A percentile compares a stretch with the other conserved stretches of the same genome.
These are phyloP conservation scores for Cynopterus brachyotis DNA, from an alignment of 2,113 vertebrate genomes.

Conservation along the genomic window DNA sequence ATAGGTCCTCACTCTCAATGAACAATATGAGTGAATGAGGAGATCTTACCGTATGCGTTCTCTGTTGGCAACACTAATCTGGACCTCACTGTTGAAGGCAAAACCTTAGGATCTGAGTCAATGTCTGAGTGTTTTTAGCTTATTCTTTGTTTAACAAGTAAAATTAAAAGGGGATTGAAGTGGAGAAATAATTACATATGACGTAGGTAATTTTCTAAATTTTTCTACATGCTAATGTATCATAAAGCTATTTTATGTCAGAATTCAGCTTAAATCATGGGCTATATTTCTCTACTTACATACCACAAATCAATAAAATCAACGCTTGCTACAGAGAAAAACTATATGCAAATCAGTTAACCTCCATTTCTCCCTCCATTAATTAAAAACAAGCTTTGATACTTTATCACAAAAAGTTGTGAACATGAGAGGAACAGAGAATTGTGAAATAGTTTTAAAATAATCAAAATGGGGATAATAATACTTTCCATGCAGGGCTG, in stretches of 20 bases:
- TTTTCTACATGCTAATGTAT: neutral
- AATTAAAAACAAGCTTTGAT: slow-evolving; percentile 22
- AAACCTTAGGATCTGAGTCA: neutral
- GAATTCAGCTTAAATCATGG: slow-evolving; percentile 4
- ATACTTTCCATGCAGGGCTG: neutral
- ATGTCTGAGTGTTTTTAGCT: neutral
- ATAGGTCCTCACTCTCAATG: neutral
- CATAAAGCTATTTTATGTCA: slow-evolving; percentile 3
- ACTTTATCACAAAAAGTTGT: neutral
- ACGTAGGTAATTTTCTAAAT: neutral
- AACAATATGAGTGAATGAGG: neutral
- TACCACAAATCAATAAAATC: slow-evolving; percentile 18
- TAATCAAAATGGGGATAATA: neutral
- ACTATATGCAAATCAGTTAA: neutral
- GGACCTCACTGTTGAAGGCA: neutral
- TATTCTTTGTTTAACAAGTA: neutral
- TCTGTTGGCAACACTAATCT: neutral
- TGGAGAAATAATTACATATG: neutral
- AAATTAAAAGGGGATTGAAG: neutral
- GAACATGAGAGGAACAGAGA: neutral
- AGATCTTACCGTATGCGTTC: neutral
- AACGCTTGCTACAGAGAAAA: neutral
- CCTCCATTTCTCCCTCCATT: neutral
- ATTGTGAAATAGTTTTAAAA: neutral
- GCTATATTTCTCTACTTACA: neutral